Evolutionary conservation across 2,888 invertebrate species (phyloP), one percentile per base, ranked within the genome.

Genomic region (Parascotia fuliginaria): DNA sequence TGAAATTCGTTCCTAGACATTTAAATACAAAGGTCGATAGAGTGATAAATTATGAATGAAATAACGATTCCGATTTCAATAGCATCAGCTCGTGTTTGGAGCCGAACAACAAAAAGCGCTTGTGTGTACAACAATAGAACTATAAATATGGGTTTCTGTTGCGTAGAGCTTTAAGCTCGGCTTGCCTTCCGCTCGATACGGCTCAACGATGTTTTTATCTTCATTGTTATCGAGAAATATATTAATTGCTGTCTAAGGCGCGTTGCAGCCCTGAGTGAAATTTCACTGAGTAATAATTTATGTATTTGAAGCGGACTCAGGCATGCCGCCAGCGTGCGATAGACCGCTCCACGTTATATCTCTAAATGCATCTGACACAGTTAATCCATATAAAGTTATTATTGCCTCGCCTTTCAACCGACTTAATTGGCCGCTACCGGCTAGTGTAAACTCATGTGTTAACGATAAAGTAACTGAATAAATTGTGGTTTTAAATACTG

Each of bases 41-140:
- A 85, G 83, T 87, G 84, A 89, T 89, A 89, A 87, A 88, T 89
- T 86, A 85, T 86, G 82, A 88, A 88, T 85, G 83, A 79, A 85
- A 83, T 83, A 85, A 85, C 81, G 80, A 83, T 83, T 79, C 77
- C 36, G 40, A 60, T 66, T 68, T 68, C 67, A 67, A 70, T 79
- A 75, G 81, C 74, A 73, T 68, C 75, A 78, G 74, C 75, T 81
- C 80, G 79, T 83, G 84, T 83, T 82, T 75, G 70, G 75, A 69
- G 75, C 72, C 63, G 70, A 77, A 77, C 79, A 83, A 83, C 83
- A 86, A 85, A 85, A 86, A 85, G 73, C 77, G 67, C 73, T 77
- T 79, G 74, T 79, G 58, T 76, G 64, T 74, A 70, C 74, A 83
- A 89, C 89, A 89, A 89, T 87, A 79, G 82, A 76, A 79, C 81